These are phyloP conservation scores for Plestiodon gilberti DNA, from an alignment of 2,113 vertebrate genomes.

Conservation along the genomic window DNA sequence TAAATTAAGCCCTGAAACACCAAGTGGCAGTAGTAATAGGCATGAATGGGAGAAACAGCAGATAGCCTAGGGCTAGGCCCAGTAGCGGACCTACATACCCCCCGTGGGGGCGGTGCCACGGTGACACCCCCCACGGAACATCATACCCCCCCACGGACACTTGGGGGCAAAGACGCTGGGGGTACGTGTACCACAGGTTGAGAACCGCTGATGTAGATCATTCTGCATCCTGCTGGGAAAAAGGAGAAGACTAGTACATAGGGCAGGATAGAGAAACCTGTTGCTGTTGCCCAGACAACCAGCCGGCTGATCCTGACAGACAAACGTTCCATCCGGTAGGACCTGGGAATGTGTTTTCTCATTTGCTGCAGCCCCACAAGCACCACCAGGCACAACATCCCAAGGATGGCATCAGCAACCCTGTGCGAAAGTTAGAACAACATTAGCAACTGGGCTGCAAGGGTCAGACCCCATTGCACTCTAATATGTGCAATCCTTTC, in stretches of 20 bases:
- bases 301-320: constrained; percentile 67
- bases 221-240: fast-evolving
- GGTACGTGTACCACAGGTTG: too few species aligned
- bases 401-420: constrained; percentile 84
- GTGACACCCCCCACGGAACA: too few species aligned
- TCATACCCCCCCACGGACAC: too few species aligned
- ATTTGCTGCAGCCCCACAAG: constrained; percentile 81
- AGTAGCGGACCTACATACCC: too few species aligned
- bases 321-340: background rate
- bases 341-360: constrained; percentile 73
- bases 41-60: fast-evolving
- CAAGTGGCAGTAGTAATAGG: fast-evolving
- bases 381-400: constrained; percentile 79
- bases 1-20: fast-evolving
- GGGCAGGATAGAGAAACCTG: constrained; percentile 74
- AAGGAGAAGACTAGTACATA: background rate
- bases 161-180: too few species aligned
- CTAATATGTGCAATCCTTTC: too few species aligned
- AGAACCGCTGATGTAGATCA: too few species aligned
- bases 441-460: fast-evolving
- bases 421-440: constrained; percentile 56
- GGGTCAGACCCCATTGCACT: too few species aligned
- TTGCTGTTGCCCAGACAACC: constrained; percentile 83
- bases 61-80: too few species aligned
- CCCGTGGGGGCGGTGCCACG: too few species aligned